phyloP scores from a whole-genome alignment of 2,113 vertebrate genomes.

The Hymenochirus boettgeri region DNA sequence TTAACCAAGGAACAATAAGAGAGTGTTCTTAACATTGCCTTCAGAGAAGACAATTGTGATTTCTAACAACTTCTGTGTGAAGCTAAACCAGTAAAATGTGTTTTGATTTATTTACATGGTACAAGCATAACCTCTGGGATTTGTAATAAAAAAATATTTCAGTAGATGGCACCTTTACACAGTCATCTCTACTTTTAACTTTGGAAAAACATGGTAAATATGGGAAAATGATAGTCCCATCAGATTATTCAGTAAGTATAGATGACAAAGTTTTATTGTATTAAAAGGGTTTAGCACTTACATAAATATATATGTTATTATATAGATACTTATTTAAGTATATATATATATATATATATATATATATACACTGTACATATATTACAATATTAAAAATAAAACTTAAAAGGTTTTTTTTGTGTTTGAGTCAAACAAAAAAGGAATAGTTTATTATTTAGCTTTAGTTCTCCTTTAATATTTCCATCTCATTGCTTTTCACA shows the following conservation, averaged over 20 bases:
- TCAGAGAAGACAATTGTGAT: conserved; percentile 26
- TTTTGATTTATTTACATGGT: conserved; percentile 20
- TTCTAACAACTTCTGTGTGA: conserved; percentile 24
- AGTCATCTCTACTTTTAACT: conserved; percentile 9
- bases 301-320: no score
- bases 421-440: no score
- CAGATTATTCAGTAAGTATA: background rate
- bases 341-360: no score
- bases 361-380: no score
- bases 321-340: no score
- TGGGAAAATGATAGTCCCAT: no score
- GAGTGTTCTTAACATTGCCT: conserved; percentile 19
- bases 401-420: no score
- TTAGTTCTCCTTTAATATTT: no score
- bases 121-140: background rate
- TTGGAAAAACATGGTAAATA: background rate
- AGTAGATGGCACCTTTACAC: conserved; percentile 40
- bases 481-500: no score
- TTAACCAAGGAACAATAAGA: conserved; percentile 15
- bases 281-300: no score
- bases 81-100: conserved; percentile 16
- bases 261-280: background rate
- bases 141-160: conserved; percentile 16
- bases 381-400: no score
- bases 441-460: no score